Conservation (phyloP, 1,140 invertebrate genomes). For the Trinorchestia longiramus region DNA sequence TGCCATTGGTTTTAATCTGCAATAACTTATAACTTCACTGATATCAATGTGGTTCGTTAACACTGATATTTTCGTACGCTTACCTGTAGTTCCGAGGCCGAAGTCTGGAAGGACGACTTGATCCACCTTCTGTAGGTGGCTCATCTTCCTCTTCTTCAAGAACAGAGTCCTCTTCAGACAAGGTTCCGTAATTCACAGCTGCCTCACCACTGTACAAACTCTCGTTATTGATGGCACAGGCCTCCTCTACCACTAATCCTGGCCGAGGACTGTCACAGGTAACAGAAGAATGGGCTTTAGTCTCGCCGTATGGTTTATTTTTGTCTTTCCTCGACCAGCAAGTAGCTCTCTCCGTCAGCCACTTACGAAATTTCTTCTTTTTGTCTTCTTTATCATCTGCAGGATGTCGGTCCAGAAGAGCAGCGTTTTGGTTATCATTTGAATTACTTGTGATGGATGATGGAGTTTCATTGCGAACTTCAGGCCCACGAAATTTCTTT, state of each 20-base stretch:
- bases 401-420: background rate
- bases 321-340: slow-evolving; percentile 28
- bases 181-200: slow-evolving; percentile 9
- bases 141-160: background rate
- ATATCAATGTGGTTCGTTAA: background rate
- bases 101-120: slow-evolving; percentile 8
- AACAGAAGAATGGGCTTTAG: slow-evolving; percentile 2
- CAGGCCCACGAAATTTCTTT: slow-evolving; percentile 14
- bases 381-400: background rate
- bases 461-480: background rate
- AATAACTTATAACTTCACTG: background rate
- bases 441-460: background rate
- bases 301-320: background rate
- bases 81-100: slow-evolving; percentile 25
- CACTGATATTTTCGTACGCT: background rate
- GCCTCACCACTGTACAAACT: background rate
- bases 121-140: background rate
- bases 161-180: background rate
- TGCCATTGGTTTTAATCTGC: no score
- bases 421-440: background rate
- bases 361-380: slow-evolving; percentile 13
- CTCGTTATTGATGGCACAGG: background rate
- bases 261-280: background rate
- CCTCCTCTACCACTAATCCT: background rate
- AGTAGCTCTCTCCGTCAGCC: slow-evolving; percentile 12